Percentiles rank a stretch among this genome's conserved stretches.
Conservation (phyloP, 2,888 invertebrate genomes). For the Lagria hirta region DNA sequence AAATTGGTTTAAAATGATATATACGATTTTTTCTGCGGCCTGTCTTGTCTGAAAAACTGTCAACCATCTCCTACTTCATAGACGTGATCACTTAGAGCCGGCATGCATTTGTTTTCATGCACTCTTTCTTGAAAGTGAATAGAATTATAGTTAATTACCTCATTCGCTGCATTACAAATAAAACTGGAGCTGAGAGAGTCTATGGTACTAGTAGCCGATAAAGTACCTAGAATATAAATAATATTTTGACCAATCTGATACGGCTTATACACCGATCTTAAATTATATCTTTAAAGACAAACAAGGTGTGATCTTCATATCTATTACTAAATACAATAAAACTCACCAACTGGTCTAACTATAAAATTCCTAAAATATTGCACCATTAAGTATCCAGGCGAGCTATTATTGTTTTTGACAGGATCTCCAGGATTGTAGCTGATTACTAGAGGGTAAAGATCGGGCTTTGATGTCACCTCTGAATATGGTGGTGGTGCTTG, state of each 20-base stretch:
- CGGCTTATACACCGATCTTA: conserved; percentile 3
- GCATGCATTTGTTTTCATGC: too few species aligned
- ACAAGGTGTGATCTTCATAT: too few species aligned
- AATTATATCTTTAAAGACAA: too few species aligned
- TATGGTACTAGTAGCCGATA: conserved; percentile 82
- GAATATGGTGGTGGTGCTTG: conserved; percentile 83
- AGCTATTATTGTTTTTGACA: conserved; percentile 62
- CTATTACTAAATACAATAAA: too few species aligned
- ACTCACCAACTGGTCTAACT: conserved; percentile 67
- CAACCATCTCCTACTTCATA: too few species aligned
- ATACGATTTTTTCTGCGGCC: too few species aligned
- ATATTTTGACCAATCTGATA: conserved; percentile 1
- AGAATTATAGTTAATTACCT: conserved; percentile 61
- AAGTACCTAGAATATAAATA: conserved; percentile 60
- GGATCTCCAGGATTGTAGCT: conserved; percentile 73
- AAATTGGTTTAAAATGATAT: too few species aligned
- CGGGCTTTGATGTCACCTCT: conserved; percentile 85
- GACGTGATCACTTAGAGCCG: too few species aligned
- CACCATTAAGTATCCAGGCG: conserved; percentile 79
- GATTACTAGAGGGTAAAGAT: conserved; percentile 81
- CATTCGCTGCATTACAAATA: conserved; percentile 81
- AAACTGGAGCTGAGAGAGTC: conserved; percentile 86
- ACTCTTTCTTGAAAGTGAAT: too few species aligned
- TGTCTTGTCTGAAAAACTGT: too few species aligned
- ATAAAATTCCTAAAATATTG: conserved; percentile 82